A percentile compares a stretch with the other conserved stretches of the same genome.
Evolutionary conservation across 2,888 invertebrate genomes (phyloP).

Genomic region (Acleris literana): DNA sequence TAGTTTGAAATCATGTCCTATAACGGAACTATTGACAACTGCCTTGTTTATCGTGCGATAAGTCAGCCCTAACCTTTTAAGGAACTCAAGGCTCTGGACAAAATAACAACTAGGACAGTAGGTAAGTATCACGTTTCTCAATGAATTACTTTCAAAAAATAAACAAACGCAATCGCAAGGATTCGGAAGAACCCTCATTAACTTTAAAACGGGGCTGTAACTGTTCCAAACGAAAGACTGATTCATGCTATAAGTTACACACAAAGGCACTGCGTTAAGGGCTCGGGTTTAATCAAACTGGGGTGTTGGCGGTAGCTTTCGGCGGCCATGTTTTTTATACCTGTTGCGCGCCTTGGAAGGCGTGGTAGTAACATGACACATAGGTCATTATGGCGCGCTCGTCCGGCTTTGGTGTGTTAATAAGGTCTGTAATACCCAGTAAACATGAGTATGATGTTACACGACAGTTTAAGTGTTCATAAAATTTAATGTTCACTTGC

Average conservation of each 20-base stretch:
- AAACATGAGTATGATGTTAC: conserved; percentile 19
- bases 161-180: not conserved
- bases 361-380: conserved; percentile 99
- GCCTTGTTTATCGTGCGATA: conserved; percentile 2
- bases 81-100: not conserved
- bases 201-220: conserved; percentile 19
- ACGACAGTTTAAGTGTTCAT: conserved; percentile 12
- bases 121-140: not conserved
- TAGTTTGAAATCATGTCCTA: no score
- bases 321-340: conserved; percentile 83
- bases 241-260: conserved; percentile 80
- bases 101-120: not conserved
- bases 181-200: conserved; percentile 15
- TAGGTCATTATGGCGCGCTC: conserved; percentile 99
- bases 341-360: conserved; percentile 99
- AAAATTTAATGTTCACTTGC: conserved; percentile 7
- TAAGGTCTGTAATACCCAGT: conserved; percentile 92
- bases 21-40: not conserved
- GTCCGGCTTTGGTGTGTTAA: conserved; percentile 99
- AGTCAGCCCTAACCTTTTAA: not conserved
- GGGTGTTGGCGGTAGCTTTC: conserved; percentile 58
- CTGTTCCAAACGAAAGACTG: conserved; percentile 43
- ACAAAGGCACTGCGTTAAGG: conserved; percentile 76
- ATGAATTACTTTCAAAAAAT: not conserved
- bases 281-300: conserved; percentile 59